Evolutionary conservation across 2,888 invertebrate genomes (phyloP), one percentile per base, ranked within the genome.

Genomic region (Folsomia candida): DNA sequence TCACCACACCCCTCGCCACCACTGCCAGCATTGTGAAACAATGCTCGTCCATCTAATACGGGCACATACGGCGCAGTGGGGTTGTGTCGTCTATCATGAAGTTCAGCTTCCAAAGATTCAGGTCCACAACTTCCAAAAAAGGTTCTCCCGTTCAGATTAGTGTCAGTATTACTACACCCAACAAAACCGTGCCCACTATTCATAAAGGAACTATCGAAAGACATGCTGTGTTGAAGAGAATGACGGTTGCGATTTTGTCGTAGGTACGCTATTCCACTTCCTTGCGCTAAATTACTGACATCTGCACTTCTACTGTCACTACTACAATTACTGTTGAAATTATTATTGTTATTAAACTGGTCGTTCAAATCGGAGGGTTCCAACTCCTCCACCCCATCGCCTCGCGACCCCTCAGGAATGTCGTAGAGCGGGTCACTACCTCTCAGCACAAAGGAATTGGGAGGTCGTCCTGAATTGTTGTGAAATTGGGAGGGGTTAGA

Each of bases 51-150:
- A 61, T 72, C 70, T 26, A 74, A 73, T 9, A 74, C 47, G 25
- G 75, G 75, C 4, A 73, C 62, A 1, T 70, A 68, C 22, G 74
- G 72, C 61, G 70, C 69, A 1, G 69, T 71, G n/a, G 4, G 6
- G 54, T 54, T 6, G 6, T 22, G 54, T 22, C 54, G 54, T 11
- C 18, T 9, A 22, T 71, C 68, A 47, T 69, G 72, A 20, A 67
- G 70, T 27, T 68, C 75, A 6, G 71, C 68, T 22, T 4, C 54
- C 26, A 37, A n/a, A 64, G 63, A 64, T 24, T 51, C 63, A 14
- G 63, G 29, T 51, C 61, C 51, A 47, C 58, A 18, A 24, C 47
- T 26, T 59, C 54, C 54, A 54, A 14, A 54, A 54, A 54, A 20
- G 54, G 54, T n/a, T 54, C 54, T 54, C 22, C 20, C 54, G n/a